Percentiles rank a stretch among this genome's conserved stretches.
These are phyloP conservation scores for Leptoclinus maculatus DNA, from an alignment of 2,797 vertebrate species.

Conservation along the genomic window DNA sequence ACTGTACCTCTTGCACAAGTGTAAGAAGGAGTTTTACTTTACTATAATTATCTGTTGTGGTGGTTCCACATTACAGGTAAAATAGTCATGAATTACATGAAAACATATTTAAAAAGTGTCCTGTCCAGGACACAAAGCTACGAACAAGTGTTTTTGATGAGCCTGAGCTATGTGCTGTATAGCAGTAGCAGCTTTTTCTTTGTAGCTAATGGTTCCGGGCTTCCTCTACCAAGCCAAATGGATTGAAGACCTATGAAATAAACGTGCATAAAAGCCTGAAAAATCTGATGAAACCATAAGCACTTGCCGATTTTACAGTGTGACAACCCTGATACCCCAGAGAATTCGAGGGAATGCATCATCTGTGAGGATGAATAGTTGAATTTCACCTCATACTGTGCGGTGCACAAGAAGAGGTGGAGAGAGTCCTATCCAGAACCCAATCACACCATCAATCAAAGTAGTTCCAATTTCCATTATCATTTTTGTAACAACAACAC, in stretches of 20 bases:
- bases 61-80: too few species aligned
- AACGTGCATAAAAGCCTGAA: not conserved
- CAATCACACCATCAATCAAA: constrained; percentile 23
- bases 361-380: not conserved
- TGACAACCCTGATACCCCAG: not conserved
- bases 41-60: too few species aligned
- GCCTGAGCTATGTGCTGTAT: too few species aligned
- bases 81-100: too few species aligned
- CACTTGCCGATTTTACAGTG: not conserved
- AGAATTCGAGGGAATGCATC: not conserved
- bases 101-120: too few species aligned
- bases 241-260: not conserved
- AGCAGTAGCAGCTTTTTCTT: too few species aligned
- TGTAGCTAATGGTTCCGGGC: not conserved
- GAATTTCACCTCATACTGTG: not conserved
- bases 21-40: too few species aligned
- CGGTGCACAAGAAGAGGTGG: not conserved
- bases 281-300: constrained; percentile 1
- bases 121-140: too few species aligned
- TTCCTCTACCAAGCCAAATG: not conserved
- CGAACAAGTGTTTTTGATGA: too few species aligned
- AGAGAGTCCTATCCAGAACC: not conserved
- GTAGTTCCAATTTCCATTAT: not conserved
- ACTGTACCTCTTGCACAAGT: too few species aligned
- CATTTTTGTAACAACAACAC: constrained; percentile 7